Conservation (phyloP, 2,888 invertebrate genomes). For the Rhaphigaster nebulosa region DNA sequence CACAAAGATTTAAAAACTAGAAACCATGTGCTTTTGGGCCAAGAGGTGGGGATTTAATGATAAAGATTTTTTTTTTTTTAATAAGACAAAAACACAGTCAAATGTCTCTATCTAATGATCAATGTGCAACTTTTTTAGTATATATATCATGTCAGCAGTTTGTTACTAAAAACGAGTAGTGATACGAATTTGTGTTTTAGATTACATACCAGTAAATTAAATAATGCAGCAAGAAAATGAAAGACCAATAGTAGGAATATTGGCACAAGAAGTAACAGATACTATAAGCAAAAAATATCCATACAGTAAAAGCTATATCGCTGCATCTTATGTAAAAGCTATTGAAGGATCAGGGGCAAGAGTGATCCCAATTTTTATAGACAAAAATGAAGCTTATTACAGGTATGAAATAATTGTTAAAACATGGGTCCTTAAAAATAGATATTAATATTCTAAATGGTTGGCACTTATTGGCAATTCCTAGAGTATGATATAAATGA, state of each 20-base stretch:
- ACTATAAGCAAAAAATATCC: constrained; percentile 51
- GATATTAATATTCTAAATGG: too few species aligned
- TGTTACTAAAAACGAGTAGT: neutral
- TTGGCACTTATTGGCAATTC: too few species aligned
- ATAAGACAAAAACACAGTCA: neutral
- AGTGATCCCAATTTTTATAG: constrained; percentile 79
- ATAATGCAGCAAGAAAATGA: constrained; percentile 12
- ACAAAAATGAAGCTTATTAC: constrained; percentile 62
- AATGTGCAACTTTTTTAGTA: neutral
- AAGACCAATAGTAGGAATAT: constrained; percentile 60
- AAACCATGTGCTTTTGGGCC: neutral
- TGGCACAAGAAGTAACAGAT: constrained; percentile 58
- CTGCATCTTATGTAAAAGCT: constrained; percentile 90
- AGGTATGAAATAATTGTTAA: constrained; percentile 47
- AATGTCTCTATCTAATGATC: neutral
- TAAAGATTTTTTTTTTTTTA: too few species aligned
- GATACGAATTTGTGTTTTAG: neutral
- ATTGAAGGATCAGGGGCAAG: constrained; percentile 90
- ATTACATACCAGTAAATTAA: neutral
- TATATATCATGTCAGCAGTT: neutral
- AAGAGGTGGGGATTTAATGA: too few species aligned
- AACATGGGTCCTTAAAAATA: neutral
- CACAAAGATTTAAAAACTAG: too few species aligned
- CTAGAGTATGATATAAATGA: neutral
- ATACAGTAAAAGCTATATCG: constrained; percentile 74